Evolutionary conservation across 2,888 invertebrate genomes (phyloP).

Genomic region (Tiliacea citrago): DNA sequence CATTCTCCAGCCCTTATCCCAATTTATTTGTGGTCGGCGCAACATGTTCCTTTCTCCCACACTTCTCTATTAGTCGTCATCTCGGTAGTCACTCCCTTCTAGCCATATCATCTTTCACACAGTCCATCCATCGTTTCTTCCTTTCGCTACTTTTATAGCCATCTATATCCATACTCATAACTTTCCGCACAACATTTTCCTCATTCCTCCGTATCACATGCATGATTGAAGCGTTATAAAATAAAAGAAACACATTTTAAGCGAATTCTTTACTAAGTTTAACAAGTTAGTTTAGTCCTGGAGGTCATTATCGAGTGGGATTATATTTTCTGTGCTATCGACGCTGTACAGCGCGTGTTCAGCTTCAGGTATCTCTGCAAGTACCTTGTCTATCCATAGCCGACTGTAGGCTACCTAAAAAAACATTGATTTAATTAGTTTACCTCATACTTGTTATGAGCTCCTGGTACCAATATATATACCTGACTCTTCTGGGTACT

Average conservation of each 20-base stretch:
- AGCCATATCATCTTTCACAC: no score
- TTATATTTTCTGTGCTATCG: slow-evolving; percentile 83
- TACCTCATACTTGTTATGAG: slow-evolving; percentile 28
- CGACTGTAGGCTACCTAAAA: slow-evolving; percentile 84
- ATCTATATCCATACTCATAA: no score
- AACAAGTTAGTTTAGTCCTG: slow-evolving; percentile 1
- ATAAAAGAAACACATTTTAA: slow-evolving; percentile 4
- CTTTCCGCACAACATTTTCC: no score
- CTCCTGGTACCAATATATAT: slow-evolving; percentile 52
- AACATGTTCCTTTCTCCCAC: no score
- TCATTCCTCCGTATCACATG: no score
- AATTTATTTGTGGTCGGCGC: no score
- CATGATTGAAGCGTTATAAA: neutral
- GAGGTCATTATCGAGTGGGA: slow-evolving; percentile 59
- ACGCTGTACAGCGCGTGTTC: slow-evolving; percentile 76
- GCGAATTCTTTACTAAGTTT: slow-evolving; percentile 24
- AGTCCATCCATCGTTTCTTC: no score
- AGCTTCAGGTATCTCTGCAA: slow-evolving; percentile 65
- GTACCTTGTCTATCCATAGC: slow-evolving; percentile 81
- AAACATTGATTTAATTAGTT: slow-evolving; percentile 9
- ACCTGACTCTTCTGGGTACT: slow-evolving; percentile 42
- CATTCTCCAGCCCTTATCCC: no score
- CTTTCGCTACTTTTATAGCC: no score
- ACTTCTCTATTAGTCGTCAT: no score
- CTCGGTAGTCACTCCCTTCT: no score